phyloP scores from a whole-genome alignment of 1,140 invertebrate genomes.

The Drosophila kanapiae region DNA sequence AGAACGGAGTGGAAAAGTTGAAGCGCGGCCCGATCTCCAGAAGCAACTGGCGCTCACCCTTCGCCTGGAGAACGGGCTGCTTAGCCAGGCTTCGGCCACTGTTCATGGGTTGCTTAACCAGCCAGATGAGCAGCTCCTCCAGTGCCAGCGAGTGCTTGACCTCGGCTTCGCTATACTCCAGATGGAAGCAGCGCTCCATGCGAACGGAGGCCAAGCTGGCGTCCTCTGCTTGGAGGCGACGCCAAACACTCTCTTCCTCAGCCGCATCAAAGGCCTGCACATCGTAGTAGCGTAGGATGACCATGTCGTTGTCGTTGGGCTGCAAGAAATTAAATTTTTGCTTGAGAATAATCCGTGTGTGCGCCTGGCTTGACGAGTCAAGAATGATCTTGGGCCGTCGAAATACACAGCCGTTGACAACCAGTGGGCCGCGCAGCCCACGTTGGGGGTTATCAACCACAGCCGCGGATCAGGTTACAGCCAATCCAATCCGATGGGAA shows the following conservation, averaged over 20 bases:
- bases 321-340: constrained; percentile 13
- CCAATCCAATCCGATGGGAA: constrained; percentile 28
- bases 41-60: constrained; percentile 29
- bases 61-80: constrained; percentile 75
- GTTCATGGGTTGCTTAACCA: constrained; percentile 88
- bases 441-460: constrained; percentile 71
- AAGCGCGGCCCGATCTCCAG: constrained; percentile 92
- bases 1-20: constrained; percentile 97
- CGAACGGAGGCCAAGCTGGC: constrained; percentile 83
- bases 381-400: constrained; percentile 36
- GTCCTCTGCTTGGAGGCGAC: constrained; percentile 47
- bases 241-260: constrained; percentile 45
- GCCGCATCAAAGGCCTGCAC: constrained; percentile 48
- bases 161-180: constrained; percentile 86
- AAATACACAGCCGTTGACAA: constrained; percentile 54
- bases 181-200: constrained; percentile 93
- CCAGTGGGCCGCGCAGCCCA: constrained; percentile 30
- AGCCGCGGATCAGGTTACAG: constrained; percentile 62
- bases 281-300: constrained; percentile 70
- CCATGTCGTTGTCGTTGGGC: constrained; percentile 63
- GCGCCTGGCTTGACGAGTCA: constrained; percentile 10
- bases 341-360: constrained; percentile 27
- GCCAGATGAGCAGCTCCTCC: constrained; percentile 90
- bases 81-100: constrained; percentile 86
- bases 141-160: constrained; percentile 85